These are phyloP conservation scores for Gnathonemus echidnorhynchus DNA, from an alignment of 2,113 vertebrate species.

Conservation along the genomic window DNA sequence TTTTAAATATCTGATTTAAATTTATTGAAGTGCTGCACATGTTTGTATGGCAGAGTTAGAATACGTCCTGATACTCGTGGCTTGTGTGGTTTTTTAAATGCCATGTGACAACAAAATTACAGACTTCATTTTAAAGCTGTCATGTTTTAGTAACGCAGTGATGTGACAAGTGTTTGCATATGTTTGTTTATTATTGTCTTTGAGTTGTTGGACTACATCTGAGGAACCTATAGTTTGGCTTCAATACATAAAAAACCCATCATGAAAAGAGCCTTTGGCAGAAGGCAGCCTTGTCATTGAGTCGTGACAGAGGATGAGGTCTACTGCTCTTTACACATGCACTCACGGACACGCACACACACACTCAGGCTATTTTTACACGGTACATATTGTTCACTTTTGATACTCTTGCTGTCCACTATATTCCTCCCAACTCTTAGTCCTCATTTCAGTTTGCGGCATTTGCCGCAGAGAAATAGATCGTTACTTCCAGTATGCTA, in stretches of 20 bases:
- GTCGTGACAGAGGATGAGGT: conserved; percentile 18
- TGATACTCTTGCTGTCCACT: neutral
- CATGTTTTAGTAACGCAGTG: neutral
- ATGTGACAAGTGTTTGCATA: neutral
- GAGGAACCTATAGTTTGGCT: neutral
- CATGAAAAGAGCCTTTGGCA: conserved; percentile 2
- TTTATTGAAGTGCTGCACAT: neutral
- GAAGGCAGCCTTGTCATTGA: conserved; percentile 12
- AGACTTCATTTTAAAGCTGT: neutral
- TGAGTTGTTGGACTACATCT: neutral
- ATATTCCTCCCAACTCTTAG: neutral
- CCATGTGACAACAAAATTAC: neutral
- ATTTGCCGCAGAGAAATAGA: neutral
- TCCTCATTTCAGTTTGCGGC: neutral
- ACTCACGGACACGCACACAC: conserved; percentile 5
- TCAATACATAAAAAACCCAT: neutral
- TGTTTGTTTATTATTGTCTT: neutral
- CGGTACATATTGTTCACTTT: conserved; percentile 6
- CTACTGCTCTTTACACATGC: neutral
- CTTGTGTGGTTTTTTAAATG: neutral
- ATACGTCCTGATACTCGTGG: neutral
- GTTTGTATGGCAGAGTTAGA: neutral
- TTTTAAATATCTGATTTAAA: neutral
- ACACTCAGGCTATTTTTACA: conserved; percentile 11
- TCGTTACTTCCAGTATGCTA: neutral